Evolutionary conservation across 1,140 invertebrate genomes (phyloP), one percentile per base, ranked within the genome.

Genomic region (Tetramorium parvispinum): DNA sequence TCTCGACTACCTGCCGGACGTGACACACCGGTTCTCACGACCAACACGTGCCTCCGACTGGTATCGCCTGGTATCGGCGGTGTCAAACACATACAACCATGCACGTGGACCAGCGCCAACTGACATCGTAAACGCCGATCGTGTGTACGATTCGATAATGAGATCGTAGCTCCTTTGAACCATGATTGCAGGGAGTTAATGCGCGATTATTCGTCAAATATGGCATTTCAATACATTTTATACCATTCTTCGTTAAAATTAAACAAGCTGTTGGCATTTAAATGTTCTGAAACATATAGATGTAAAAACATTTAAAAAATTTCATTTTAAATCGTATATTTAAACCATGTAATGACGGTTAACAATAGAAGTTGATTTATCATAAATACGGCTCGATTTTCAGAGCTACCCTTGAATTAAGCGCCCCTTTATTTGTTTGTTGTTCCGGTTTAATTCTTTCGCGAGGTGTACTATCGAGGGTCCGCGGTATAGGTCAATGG

Each of bases 401-500:
- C 24, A 16, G 16, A 27, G n/a, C 5, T 81, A 70, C 37, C 21
- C 78, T 83, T 59, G 68, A 75, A 83, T 61, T 89, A 89, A 89
- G 75, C 88, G 86, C 46, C 66, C 63, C 55, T 87, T 88, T 73
- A 82, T 90, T 90, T 91, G 89, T 90, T 91, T 91, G 89, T 91
- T 90, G 89, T 90, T 90, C 86, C 55, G 89, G 78, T 90, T 90
- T 88, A 81, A 90, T 91, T 91, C 89, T 88, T 88, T 90, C 40
- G 83, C 75, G 66, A 91, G 85, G 43, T 73, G 57, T 59, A 59
- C 61, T 16, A 78, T 49, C 57, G 76, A 87, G 89, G 90, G 86
- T 91, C 65, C 89, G 90, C 66, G 89, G 89, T 91, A 91, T 91
- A 86, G 92, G 92, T 94, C 92, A 94, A 94, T 94, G 87, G 91